Evolutionary conservation across 2,888 invertebrate genomes (phyloP).

Genomic region (Embidobia sp.): DNA sequence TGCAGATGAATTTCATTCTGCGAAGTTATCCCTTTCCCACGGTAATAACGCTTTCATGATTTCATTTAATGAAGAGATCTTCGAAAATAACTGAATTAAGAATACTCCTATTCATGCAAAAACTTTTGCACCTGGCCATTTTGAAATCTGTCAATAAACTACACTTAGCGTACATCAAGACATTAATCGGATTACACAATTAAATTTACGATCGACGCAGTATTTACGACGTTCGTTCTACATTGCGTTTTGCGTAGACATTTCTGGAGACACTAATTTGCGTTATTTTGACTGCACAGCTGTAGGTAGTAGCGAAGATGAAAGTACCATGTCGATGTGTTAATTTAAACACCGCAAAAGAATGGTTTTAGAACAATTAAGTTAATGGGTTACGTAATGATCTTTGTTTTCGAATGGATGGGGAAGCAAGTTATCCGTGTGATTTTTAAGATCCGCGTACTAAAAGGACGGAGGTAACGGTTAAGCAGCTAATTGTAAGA

Average conservation of each 20-base stretch:
- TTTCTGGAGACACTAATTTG: too few relatives aligned
- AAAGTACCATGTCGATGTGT: too few relatives aligned
- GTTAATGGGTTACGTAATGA: conserved; percentile 42
- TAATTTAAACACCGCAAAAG: too few relatives aligned
- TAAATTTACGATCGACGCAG: conserved; percentile 13
- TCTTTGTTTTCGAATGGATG: conserved; percentile 33
- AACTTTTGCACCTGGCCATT: conserved; percentile 1
- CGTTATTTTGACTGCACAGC: too few relatives aligned
- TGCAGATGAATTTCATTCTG: too few relatives aligned
- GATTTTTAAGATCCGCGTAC: conserved; percentile 42
- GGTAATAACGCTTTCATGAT: too few relatives aligned
- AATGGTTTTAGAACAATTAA: conserved; percentile 38
- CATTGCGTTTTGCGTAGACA: too few relatives aligned
- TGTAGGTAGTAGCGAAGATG: too few relatives aligned
- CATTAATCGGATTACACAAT: conserved; percentile 32
- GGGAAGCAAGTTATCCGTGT: conserved; percentile 26
- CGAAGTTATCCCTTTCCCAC: too few relatives aligned
- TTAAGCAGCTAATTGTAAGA: conserved; percentile 43
- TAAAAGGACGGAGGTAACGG: conserved; percentile 41
- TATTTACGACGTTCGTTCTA: conserved; percentile 12
- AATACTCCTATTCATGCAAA: not conserved
- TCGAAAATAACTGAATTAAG: not conserved
- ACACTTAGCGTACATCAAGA: conserved; percentile 13
- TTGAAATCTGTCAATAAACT: conserved; percentile 34
- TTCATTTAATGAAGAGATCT: conserved; percentile 17